Percentiles rank a stretch among this genome's conserved stretches.
Evolutionary conservation across 2,113 vertebrate genomes (phyloP).

Genomic region (Taxidea taxus): DNA sequence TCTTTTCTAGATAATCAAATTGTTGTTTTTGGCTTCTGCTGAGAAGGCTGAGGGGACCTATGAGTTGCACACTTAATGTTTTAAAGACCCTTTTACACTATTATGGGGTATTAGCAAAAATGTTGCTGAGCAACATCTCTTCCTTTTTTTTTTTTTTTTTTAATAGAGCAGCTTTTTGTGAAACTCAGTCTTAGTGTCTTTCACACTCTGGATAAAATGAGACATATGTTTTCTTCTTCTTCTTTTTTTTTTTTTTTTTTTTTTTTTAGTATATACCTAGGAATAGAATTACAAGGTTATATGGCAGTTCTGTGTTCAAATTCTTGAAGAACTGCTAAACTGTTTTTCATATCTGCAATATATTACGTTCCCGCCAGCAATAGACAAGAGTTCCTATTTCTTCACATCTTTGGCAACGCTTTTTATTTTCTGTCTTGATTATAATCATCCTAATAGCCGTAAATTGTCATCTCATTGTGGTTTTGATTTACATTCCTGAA

Average conservation of each 20-base stretch:
- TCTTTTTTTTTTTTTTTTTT: too few relatives aligned
- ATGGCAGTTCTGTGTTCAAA: neutral
- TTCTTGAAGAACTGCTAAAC: neutral
- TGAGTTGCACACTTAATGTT: neutral
- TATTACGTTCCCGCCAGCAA: neutral
- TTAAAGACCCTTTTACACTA: neutral
- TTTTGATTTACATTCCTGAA: neutral
- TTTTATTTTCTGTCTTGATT: neutral
- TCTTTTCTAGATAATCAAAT: neutral
- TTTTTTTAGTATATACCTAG: neutral
- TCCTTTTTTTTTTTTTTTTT: neutral
- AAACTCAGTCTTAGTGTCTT: neutral
- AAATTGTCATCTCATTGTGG: neutral
- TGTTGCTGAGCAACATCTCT: neutral
- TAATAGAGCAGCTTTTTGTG: neutral
- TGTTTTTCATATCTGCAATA: neutral
- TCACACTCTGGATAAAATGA: neutral
- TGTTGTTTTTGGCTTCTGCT: neutral
- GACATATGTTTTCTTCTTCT: neutral
- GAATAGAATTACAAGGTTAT: neutral
- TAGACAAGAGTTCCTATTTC: neutral
- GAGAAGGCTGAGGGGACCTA: neutral
- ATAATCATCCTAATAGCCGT: neutral
- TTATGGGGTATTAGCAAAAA: neutral
- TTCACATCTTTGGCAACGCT: neutral